Conservation (phyloP, 2,888 invertebrate species). For the Glyphotaelius pellucidus region DNA sequence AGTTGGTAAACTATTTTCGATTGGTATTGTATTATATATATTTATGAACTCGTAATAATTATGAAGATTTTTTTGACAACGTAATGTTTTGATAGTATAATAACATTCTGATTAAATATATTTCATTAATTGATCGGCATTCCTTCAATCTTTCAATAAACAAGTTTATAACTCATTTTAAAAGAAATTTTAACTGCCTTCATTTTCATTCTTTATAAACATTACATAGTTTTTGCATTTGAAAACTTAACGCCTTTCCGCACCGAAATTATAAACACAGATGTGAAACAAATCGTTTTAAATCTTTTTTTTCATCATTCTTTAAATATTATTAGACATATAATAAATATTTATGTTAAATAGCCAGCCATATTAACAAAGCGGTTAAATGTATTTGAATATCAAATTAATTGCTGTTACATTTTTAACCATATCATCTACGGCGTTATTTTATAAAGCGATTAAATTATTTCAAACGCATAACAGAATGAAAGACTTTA, state of each 20-base stretch:
- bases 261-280: background rate
- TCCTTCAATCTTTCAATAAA: background rate
- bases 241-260: background rate
- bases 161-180: background rate
- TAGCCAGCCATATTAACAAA: slow-evolving; percentile 40
- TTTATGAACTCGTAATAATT: background rate
- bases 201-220: background rate
- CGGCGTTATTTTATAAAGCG: background rate
- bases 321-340: slow-evolving; percentile 39
- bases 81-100: background rate
- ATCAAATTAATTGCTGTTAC: slow-evolving; percentile 27
- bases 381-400: slow-evolving; percentile 37
- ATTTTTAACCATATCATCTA: slow-evolving; percentile 20
- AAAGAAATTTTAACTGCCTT: slow-evolving; percentile 1
- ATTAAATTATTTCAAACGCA: background rate
- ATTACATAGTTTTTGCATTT: slow-evolving; percentile 18
- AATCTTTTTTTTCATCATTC: background rate
- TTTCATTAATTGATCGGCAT: background rate
- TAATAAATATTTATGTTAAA: slow-evolving; percentile 32
- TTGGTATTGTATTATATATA: background rate
- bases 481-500: background rate
- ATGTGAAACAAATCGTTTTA: slow-evolving; percentile 21
- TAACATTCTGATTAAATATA: slow-evolving; percentile 1
- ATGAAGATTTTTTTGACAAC: slow-evolving; percentile 11
- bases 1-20: slow-evolving; percentile 39